A percentile compares a stretch with the other conserved stretches of the same genome.
phyloP scores from a whole-genome alignment of 92 coral and sea anemone genomes.

The Plumapathes pennacea region DNA sequence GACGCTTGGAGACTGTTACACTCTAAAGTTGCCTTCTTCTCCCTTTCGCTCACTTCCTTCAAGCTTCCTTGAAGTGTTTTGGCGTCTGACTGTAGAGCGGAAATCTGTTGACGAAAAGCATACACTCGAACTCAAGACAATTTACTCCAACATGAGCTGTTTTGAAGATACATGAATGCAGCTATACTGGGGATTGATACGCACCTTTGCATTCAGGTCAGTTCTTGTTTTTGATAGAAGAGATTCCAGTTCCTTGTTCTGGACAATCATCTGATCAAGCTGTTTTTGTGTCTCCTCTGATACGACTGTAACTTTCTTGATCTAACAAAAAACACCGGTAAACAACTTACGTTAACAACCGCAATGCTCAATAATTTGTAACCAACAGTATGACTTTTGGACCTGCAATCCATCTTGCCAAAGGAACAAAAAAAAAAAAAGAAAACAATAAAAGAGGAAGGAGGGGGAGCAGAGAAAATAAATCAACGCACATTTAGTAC shows the following conservation, averaged over 20 bases:
- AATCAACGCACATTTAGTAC: too few species aligned
- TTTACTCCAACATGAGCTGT: neutral
- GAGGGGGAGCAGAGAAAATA: too few species aligned
- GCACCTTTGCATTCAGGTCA: constrained; percentile 72
- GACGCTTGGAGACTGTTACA: constrained; percentile 39
- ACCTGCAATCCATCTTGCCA: too few species aligned
- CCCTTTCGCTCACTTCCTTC: constrained; percentile 34
- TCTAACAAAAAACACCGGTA: constrained; percentile 33
- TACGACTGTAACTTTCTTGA: constrained; percentile 80
- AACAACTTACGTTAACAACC: too few species aligned
- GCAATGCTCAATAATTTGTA: too few species aligned
- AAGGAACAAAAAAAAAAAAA: too few species aligned
- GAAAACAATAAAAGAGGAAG: too few species aligned
- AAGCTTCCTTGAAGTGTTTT: constrained; percentile 45
- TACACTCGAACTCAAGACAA: neutral
- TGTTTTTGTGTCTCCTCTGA: constrained; percentile 85
- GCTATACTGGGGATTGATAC: neutral
- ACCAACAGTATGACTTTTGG: too few species aligned
- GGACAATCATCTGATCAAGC: constrained; percentile 64
- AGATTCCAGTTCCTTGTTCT: constrained; percentile 72
- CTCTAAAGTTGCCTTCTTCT: constrained; percentile 51
- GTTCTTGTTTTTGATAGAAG: constrained; percentile 56
- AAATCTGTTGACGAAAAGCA: constrained; percentile 22
- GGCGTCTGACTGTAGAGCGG: constrained; percentile 65
- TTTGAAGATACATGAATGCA: neutral